Conservation (phyloP, 2,797 vertebrate species). For the Gobio occitaniae region DNA sequence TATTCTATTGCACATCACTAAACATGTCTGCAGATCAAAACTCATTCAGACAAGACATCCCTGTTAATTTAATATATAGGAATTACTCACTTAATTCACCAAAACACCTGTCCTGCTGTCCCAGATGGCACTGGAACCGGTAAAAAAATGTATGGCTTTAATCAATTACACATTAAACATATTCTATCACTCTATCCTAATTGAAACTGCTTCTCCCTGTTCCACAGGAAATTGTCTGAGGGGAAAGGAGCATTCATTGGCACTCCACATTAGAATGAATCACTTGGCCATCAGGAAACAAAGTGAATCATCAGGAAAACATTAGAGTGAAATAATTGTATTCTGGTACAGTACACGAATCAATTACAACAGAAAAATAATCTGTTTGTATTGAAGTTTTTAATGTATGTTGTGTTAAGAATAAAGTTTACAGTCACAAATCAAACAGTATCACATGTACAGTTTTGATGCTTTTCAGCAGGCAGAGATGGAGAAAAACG, state of each 20-base stretch:
- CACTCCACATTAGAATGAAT: constrained; percentile 24
- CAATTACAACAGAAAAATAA: not conserved
- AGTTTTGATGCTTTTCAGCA: not conserved
- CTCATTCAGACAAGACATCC: not conserved
- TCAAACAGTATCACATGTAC: not conserved
- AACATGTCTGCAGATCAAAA: not conserved
- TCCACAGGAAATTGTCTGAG: constrained; percentile 23
- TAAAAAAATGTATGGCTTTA: not conserved
- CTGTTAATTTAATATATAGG: not conserved
- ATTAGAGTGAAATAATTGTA: not conserved
- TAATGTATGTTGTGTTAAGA: not conserved
- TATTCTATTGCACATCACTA: not conserved
- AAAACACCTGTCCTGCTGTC: constrained; percentile 4
- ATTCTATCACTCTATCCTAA: constrained; percentile 23
- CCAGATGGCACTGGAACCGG: not conserved
- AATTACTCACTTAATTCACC: not conserved
- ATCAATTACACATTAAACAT: constrained; percentile 25
- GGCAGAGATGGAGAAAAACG: not conserved
- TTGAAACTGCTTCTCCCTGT: constrained; percentile 19
- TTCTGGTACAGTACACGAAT: not conserved
- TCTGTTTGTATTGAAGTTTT: not conserved
- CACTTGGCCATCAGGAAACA: not conserved
- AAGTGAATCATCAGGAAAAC: constrained; percentile 26
- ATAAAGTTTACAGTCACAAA: constrained; percentile 11
- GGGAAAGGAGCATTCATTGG: constrained; percentile 2